phyloP scores from a whole-genome alignment of 2,888 invertebrate genomes.

The Brenthis hecate region DNA sequence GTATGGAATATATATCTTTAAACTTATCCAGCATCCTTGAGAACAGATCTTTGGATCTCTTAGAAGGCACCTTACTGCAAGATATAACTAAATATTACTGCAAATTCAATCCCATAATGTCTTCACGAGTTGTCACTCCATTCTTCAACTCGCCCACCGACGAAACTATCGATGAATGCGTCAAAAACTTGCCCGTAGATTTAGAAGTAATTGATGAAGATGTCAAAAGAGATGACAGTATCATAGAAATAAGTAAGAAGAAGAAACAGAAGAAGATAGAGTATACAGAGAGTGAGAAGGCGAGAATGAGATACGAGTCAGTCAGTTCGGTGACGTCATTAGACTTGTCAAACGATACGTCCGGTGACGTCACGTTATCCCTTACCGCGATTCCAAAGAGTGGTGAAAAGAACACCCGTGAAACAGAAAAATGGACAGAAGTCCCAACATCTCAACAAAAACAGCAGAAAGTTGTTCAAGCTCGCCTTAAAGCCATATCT shows the following conservation, averaged over 20 bases:
- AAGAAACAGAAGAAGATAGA: slow-evolving; percentile 75
- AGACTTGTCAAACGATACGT: slow-evolving; percentile 64
- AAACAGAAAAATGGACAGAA: slow-evolving; percentile 74
- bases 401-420: slow-evolving; percentile 54
- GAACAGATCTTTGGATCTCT: slow-evolving; percentile 83
- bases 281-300: slow-evolving; percentile 74
- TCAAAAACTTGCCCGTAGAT: slow-evolving; percentile 67
- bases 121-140: slow-evolving; percentile 86
- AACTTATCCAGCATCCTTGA: slow-evolving; percentile 89
- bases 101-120: slow-evolving; percentile 82
- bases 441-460: slow-evolving; percentile 70
- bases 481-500: slow-evolving; percentile 71
- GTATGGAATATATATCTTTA: slow-evolving; percentile 89
- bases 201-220: slow-evolving; percentile 78
- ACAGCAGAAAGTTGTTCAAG: slow-evolving; percentile 75
- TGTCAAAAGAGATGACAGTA: slow-evolving; percentile 70
- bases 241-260: slow-evolving; percentile 60
- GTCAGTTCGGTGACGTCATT: slow-evolving; percentile 71
- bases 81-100: slow-evolving; percentile 87
- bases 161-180: slow-evolving; percentile 74
- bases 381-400: slow-evolving; percentile 63
- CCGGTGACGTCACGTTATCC: slow-evolving; percentile 70
- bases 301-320: slow-evolving; percentile 67
- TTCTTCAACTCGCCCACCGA: slow-evolving; percentile 84
- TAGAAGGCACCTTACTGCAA: slow-evolving; percentile 83